Base-by-base conservation (phyloP, 2,113 vertebrate species). In the Tetrao urogallus region DNA sequence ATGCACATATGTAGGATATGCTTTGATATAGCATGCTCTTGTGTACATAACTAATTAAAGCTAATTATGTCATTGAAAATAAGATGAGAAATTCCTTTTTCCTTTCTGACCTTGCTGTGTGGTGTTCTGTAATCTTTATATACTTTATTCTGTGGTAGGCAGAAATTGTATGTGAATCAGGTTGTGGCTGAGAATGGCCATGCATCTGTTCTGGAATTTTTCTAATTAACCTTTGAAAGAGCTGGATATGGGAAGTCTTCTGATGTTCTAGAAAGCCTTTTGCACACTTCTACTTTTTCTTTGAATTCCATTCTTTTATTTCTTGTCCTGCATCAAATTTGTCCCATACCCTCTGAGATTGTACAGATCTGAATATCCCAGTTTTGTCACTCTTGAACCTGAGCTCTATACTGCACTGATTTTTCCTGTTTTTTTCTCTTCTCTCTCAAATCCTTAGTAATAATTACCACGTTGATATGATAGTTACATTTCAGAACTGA, bases 401-500 rank as follows among this genome's bases (percentile, higher is more conserved):
- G 63, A 82, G 32, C 3, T 40, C 17, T 27, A 2, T 58, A 28
- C 57, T 74, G 84, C 32, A 24, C 3, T 50, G 16, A 20, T 74
- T 25, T 28, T 43, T 91, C 28, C 1, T 91, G 19, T 20, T 74
- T 25, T 54, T 66, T 90, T 21, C 1, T 91, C 16, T 71, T 77
- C 15, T 69, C 61, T 80, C 28, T 82, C 34, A 82, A 11, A 54
- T 78, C 24, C 73, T 70, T 76, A 11, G 2, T 40, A 54, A 30
- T 77, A 69, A 5, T 47, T 25, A 45, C 20, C 43, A 58, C 74
- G 72, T 4, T 45, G 1, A 54, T 74, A 47, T 34, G 21, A 47
- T n/a, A 45, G 4, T 0, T 2, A 63, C 30, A 88, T 82, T 28
- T 30, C 0, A 0, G 18, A 82, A 89, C 27, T 30, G 1, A 76